Evolutionary conservation across 2,888 invertebrate species (phyloP).

Genomic region (Azorinus chamasolen): DNA sequence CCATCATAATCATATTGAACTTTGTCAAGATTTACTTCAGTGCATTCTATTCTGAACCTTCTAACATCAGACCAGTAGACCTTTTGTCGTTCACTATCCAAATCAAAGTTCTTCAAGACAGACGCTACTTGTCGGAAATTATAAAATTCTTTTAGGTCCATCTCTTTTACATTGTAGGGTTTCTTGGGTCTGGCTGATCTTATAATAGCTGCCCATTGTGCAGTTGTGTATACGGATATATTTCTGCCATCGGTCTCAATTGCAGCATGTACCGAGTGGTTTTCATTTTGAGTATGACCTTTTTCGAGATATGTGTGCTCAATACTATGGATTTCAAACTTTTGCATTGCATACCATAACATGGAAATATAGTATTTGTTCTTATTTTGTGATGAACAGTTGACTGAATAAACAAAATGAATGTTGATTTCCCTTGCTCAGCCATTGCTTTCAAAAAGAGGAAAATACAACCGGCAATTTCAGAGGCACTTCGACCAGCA

Average conservation of each 20-base stretch:
- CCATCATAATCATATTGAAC: neutral
- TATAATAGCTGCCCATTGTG: constrained; percentile 24
- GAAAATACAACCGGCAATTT: constrained; percentile 47
- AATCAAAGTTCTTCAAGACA: constrained; percentile 17
- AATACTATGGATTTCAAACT: neutral
- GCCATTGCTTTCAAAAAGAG: constrained; percentile 23
- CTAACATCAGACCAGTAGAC: constrained; percentile 24
- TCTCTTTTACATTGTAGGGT: constrained; percentile 8
- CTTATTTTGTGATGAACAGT: constrained; percentile 16
- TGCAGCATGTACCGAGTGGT: constrained; percentile 1
- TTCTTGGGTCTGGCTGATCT: constrained; percentile 8
- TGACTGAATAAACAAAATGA: constrained; percentile 16
- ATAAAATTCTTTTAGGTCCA: constrained; percentile 8
- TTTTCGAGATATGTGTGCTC: constrained; percentile 7
- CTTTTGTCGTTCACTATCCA: constrained; percentile 4
- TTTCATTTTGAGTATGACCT: constrained; percentile 25
- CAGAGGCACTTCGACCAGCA: constrained; percentile 41
- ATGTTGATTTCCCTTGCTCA: constrained; percentile 22
- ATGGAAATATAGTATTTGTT: constrained; percentile 14
- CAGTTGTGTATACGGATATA: constrained; percentile 7
- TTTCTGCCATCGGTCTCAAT: constrained; percentile 5
- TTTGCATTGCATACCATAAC: constrained; percentile 16
- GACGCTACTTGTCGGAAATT: constrained; percentile 6
- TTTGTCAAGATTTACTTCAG: constrained; percentile 10
- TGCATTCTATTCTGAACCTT: constrained; percentile 9